Percentiles rank a stretch among this genome's conserved stretches.
phyloP scores from a whole-genome alignment of 2,888 invertebrate genomes.

The Buathra laborator region DNA sequence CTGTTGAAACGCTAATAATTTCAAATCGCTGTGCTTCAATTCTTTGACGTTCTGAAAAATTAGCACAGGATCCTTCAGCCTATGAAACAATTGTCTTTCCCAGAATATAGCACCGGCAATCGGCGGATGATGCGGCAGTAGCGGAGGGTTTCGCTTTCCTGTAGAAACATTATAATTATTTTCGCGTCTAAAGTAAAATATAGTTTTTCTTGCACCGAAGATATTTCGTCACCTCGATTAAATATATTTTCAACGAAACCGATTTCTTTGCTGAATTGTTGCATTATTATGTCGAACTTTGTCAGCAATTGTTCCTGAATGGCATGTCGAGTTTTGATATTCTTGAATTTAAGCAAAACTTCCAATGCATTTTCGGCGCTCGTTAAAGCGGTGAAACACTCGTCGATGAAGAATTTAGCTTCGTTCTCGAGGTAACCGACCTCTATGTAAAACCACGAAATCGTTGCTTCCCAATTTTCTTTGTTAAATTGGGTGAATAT shows the following conservation, averaged over 20 bases:
- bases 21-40: constrained; percentile 90
- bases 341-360: constrained; percentile 92
- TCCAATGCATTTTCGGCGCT: constrained; percentile 93
- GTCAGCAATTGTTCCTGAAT: constrained; percentile 91
- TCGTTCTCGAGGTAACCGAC: constrained; percentile 92
- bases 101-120: constrained; percentile 95
- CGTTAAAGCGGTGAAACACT: constrained; percentile 93
- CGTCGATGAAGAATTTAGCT: constrained; percentile 94
- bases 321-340: constrained; percentile 91
- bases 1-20: constrained; percentile 91
- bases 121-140: constrained; percentile 92
- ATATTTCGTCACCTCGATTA: constrained; percentile 86
- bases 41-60: constrained; percentile 92
- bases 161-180: constrained; percentile 65
- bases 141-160: constrained; percentile 90
- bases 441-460: constrained; percentile 91
- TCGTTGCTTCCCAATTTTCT: constrained; percentile 95
- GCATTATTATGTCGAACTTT: constrained; percentile 94
- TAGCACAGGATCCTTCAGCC: constrained; percentile 92
- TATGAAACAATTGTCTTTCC: constrained; percentile 92
- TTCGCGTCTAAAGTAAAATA: constrained; percentile 25
- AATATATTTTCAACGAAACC: constrained; percentile 90
- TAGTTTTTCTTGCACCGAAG: neutral
- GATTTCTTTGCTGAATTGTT: constrained; percentile 95
- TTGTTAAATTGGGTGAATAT: constrained; percentile 92